Conservation (phyloP, 2,113 vertebrate genomes). For the Copsychus sechellarum region DNA sequence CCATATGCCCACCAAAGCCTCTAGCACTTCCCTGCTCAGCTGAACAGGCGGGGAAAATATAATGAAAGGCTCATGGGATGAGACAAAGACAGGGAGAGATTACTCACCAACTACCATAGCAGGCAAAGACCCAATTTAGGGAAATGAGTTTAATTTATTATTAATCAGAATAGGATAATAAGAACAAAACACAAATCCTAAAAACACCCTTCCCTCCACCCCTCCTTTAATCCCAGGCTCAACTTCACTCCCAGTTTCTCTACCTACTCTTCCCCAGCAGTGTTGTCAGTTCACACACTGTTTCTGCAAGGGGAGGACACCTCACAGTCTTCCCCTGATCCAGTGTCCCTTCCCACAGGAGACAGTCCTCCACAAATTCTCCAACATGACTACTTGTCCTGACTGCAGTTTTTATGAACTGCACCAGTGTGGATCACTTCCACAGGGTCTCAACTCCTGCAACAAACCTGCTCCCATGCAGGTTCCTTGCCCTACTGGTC, state of each 20-base stretch:
- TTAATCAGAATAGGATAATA: neutral
- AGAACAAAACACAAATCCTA: neutral
- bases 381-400: neutral
- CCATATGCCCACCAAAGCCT: neutral
- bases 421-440: neutral
- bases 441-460: neutral
- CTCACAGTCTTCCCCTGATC: neutral
- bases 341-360: neutral
- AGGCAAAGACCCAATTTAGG: neutral
- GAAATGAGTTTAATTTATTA: neutral
- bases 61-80: neutral
- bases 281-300: neutral
- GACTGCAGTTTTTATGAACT: neutral
- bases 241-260: neutral
- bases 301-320: neutral
- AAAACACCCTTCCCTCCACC: neutral
- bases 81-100: neutral
- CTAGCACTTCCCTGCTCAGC: neutral
- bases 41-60: neutral
- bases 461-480: neutral
- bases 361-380: neutral
- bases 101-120: neutral
- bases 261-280: neutral
- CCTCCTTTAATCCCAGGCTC: neutral
- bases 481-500: rapidly evolving